Percentiles rank a stretch among this genome's conserved stretches.
Conservation (phyloP, 2,797 vertebrate genomes). For the Siniperca scherzeri region DNA sequence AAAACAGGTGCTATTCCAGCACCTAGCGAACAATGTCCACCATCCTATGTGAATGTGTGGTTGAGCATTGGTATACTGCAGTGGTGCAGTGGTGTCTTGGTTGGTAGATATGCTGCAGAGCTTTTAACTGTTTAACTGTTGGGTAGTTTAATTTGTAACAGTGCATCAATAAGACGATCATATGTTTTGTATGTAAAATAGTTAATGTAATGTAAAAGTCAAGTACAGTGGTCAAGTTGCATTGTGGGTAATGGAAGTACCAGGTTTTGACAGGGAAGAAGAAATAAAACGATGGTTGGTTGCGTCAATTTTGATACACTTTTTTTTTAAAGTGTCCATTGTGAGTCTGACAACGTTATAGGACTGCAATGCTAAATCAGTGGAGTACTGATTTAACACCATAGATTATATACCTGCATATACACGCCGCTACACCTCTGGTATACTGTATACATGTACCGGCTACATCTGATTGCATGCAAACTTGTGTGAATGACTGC, state of each 20-base stretch:
- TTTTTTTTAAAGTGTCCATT: constrained; percentile 1
- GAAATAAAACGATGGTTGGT: background rate
- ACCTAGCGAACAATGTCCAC: constrained; percentile 32
- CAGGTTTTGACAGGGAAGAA: background rate
- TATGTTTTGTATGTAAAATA: too few relatives aligned
- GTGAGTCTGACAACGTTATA: background rate
- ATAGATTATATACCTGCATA: background rate
- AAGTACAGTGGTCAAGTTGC: background rate
- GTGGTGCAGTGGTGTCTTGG: background rate
- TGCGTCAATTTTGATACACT: background rate
- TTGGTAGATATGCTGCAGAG: background rate
- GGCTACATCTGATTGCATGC: background rate
- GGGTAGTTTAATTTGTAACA: background rate
- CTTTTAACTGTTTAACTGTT: background rate
- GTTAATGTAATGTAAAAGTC: background rate
- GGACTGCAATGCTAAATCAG: background rate
- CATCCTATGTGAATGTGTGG: background rate
- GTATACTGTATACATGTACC: too few relatives aligned
- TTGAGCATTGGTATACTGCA: constrained; percentile 5
- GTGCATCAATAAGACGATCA: background rate
- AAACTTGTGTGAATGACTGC: constrained; percentile 5
- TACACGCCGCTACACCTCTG: background rate
- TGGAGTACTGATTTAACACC: background rate
- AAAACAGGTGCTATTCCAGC: constrained; percentile 45
- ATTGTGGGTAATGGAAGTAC: background rate